These are phyloP conservation scores for Tapirus indicus DNA, from an alignment of 2,797 vertebrate genomes.

Conservation along the genomic window DNA sequence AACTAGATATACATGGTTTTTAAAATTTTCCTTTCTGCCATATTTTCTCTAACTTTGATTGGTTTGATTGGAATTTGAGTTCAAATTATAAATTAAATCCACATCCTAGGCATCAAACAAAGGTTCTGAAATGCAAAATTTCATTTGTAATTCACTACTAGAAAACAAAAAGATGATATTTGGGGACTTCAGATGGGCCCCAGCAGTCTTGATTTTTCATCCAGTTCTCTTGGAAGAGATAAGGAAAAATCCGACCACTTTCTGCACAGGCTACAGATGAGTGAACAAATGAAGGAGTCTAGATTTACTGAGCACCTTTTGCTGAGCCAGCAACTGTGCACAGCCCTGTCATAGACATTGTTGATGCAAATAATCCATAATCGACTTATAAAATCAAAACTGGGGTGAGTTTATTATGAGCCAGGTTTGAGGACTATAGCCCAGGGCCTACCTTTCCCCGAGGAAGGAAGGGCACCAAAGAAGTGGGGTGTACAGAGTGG, in stretches of 20 bases:
- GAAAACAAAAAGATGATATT: neutral
- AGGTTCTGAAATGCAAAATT: neutral
- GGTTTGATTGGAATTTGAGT: neutral
- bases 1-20: neutral
- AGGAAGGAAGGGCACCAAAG: too few species aligned
- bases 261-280: neutral
- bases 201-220: neutral
- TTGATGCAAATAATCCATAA: too few species aligned
- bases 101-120: neutral
- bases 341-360: neutral
- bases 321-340: neutral
- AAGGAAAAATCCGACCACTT: neutral
- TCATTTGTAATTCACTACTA: neutral
- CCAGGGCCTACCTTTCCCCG: too few species aligned
- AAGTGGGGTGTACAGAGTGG: too few species aligned
- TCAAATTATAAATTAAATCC: conserved; percentile 6
- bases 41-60: neutral
- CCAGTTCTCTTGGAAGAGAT: neutral
- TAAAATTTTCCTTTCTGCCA: neutral
- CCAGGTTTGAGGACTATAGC: too few species aligned
- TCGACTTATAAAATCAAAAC: too few species aligned
- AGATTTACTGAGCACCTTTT: neutral
- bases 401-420: too few species aligned
- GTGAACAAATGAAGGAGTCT: neutral
- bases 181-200: neutral